Evolutionary conservation across 2,113 vertebrate genomes (phyloP).

Genomic region (Chionis minor): DNA sequence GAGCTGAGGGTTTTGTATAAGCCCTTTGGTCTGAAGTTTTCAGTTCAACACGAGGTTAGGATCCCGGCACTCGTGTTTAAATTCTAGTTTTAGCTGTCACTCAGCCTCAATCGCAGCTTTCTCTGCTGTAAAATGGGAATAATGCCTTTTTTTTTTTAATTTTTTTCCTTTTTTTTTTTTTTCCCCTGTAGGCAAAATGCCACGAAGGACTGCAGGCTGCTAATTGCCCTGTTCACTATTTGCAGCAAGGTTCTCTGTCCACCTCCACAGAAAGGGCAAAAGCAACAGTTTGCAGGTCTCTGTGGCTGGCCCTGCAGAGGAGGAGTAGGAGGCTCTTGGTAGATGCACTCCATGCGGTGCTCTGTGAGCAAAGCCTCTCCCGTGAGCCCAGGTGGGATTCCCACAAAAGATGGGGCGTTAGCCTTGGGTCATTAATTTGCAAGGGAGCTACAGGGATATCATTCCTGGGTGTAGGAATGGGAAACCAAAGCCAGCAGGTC

Average conservation of each 20-base stretch:
- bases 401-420: not conserved
- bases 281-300: not conserved
- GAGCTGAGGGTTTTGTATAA: not conserved
- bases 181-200: not conserved
- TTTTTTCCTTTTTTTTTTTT: not conserved
- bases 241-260: not conserved
- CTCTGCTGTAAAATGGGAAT: not conserved
- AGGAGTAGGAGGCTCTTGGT: not conserved
- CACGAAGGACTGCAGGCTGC: not conserved
- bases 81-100: not conserved
- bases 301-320: not conserved
- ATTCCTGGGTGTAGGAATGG: not conserved
- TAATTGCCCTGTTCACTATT: not conserved
- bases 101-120: not conserved
- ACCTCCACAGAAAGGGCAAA: not conserved
- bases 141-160: not conserved
- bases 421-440: not conserved
- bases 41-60: not conserved
- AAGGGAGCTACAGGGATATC: not conserved
- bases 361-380: not conserved
- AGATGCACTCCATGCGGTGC: not conserved
- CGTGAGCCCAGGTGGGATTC: not conserved
- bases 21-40: not conserved
- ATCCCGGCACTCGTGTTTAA: not conserved
- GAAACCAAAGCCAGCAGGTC: not conserved